Evolutionary conservation across 1,140 invertebrate species (phyloP), one percentile per base, ranked within the genome.

Genomic region (Platyura marginata): DNA sequence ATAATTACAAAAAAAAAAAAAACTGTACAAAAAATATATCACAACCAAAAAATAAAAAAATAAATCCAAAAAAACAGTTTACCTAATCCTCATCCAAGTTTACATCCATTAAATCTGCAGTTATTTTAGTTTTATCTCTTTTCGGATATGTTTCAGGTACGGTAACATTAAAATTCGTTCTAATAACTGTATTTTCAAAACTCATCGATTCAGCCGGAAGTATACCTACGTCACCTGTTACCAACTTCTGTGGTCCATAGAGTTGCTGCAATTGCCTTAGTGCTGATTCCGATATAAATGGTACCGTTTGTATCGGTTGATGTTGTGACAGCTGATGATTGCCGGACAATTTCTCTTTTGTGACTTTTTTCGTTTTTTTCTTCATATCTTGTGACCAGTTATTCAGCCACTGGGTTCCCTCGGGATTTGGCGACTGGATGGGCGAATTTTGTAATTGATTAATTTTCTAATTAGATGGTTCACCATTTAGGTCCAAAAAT

Each of bases 311-410:
- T 21, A 47, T 6, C 2, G 13, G 2, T 3, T 33, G 9, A 36
- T 29, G n/a, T 25, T 40, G 3, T 33, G 25, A 32, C 16, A 15
- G 40, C 37, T 51, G 48, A 3, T 41, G 13, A 6, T 44, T 46
- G 16, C n/a, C 34, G 8, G 29, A 5, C 23, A 15, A 18, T 39
- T 10, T 22, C 15, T 15, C 29, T 6, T 23, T 15, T 20, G 21
- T 25, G 9, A n/a, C 21, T 43, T 42, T 37, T 48, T 46, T 39
- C 42, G 49, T 9, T 49, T 36, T 35, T n/a, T 20, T 51, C 21
- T 55, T 51, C 52, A 60, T 52, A 23, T 54, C 54, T 33, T 55
- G 50, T 0, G 58, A 59, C 58, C 58, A 61, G 11, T 36, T 50
- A 34, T 56, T 48, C 39, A 61, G 44, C 56, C 55, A 61, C 22